Evolutionary conservation across 2,797 vertebrate genomes (phyloP).

Genomic region (Eulemur coronatus): DNA sequence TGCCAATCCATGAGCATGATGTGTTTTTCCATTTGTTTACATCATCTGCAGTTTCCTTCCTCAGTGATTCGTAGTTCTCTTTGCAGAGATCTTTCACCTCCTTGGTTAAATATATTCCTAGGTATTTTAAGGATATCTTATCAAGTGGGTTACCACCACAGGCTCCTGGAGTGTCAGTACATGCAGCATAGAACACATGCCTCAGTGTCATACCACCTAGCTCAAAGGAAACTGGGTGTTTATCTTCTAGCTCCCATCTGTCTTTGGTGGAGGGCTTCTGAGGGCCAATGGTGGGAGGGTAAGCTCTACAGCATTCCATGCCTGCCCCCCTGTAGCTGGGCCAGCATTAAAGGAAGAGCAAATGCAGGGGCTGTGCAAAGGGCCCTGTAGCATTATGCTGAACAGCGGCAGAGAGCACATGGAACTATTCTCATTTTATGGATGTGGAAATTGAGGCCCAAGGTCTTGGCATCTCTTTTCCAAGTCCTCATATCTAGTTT

Average conservation of each 20-base stretch:
- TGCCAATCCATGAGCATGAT: too few relatives aligned
- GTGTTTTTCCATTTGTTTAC: too few relatives aligned
- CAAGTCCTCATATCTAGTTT: not conserved
- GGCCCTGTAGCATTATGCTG: fast-evolving
- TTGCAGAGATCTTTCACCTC: too few relatives aligned
- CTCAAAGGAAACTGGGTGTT: not conserved
- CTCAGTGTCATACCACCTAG: not conserved
- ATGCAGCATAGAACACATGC: fast-evolving
- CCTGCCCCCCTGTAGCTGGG: not conserved
- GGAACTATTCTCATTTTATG: not conserved
- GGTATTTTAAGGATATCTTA: not conserved
- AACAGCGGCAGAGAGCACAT: fast-evolving
- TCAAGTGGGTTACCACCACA: not conserved
- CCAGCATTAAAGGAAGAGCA: fast-evolving
- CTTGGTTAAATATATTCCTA: too few relatives aligned
- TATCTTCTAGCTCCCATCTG: not conserved
- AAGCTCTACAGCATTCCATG: not conserved
- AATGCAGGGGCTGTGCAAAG: not conserved
- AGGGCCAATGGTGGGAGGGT: not conserved
- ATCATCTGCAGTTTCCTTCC: too few relatives aligned
- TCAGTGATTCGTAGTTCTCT: too few relatives aligned
- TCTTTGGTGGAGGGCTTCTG: too few relatives aligned
- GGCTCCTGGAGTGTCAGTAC: too few relatives aligned
- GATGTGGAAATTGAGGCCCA: not conserved
- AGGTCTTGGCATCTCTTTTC: not conserved